Conservation (phyloP, 2,888 invertebrate genomes). For the Sipha maydis region DNA sequence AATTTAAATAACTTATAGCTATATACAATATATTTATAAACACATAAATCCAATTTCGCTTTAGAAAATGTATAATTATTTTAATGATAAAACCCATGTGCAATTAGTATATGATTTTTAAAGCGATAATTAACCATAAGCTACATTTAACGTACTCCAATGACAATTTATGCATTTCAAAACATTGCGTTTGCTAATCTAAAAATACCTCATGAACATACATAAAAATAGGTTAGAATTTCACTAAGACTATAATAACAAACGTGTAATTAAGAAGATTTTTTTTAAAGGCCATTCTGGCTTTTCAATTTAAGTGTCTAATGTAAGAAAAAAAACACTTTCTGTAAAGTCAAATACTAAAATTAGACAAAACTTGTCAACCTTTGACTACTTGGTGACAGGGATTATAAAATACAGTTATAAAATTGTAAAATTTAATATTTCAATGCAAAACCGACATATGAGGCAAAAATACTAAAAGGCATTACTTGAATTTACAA, state of each 20-base stretch:
- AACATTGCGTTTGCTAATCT: conserved; percentile 49
- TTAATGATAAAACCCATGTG: background rate
- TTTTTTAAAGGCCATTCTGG: background rate
- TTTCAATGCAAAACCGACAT: background rate
- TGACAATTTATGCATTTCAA: conserved; percentile 16
- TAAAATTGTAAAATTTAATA: background rate
- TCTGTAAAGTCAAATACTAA: background rate
- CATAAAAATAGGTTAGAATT: conserved; percentile 37
- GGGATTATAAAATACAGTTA: background rate
- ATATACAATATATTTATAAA: background rate
- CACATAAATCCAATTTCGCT: background rate
- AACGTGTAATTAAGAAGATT: conserved; percentile 7
- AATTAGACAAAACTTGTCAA: background rate
- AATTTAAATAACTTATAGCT: background rate
- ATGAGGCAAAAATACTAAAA: background rate
- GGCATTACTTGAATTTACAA: background rate
- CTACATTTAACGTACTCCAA: background rate
- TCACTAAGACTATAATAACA: background rate
- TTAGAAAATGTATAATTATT: background rate
- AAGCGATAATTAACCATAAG: background rate
- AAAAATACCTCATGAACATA: conserved; percentile 42
- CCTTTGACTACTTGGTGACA: background rate
- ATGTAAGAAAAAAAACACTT: background rate
- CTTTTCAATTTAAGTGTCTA: conserved; percentile 15
- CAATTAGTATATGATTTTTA: background rate